These are phyloP conservation scores for Polydrusus tereticollis DNA, from an alignment of 2,888 invertebrate genomes.

Conservation along the genomic window DNA sequence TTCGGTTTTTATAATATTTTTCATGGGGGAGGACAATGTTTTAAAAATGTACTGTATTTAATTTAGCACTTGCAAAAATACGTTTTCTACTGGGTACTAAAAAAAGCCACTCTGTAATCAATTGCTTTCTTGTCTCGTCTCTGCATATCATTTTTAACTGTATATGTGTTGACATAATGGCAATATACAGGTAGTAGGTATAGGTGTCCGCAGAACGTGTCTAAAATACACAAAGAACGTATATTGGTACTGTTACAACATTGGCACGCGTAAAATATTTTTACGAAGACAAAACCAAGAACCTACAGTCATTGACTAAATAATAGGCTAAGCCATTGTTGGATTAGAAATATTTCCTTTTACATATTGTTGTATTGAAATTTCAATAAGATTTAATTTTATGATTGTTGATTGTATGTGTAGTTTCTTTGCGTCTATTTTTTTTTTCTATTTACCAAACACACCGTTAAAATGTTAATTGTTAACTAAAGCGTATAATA, in stretches of 20 bases:
- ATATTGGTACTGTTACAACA: conserved; percentile 40
- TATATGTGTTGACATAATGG: conserved; percentile 34
- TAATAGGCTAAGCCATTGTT: conserved; percentile 6
- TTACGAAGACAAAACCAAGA: conserved; percentile 25
- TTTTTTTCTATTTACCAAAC: too few relatives aligned
- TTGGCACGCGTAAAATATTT: conserved; percentile 40
- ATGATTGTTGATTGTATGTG: background rate
- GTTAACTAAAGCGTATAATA: too few relatives aligned
- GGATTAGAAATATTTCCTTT: conserved; percentile 21
- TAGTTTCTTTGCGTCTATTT: background rate
- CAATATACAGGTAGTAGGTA: conserved; percentile 27
- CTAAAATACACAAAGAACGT: conserved; percentile 26
- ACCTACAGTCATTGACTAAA: conserved; percentile 25
- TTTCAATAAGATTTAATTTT: background rate
- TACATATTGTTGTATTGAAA: background rate
- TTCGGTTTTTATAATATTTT: too few relatives aligned
- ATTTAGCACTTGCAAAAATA: too few relatives aligned
- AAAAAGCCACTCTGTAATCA: background rate
- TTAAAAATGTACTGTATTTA: too few relatives aligned
- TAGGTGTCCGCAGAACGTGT: conserved; percentile 37
- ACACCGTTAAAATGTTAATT: too few relatives aligned
- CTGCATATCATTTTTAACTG: conserved; percentile 38
- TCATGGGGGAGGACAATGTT: too few relatives aligned
- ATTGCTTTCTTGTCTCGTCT: conserved; percentile 20
- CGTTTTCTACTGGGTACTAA: background rate